These are phyloP conservation scores for Amphipyra berbera DNA, from an alignment of 2,888 invertebrate genomes.

Conservation along the genomic window DNA sequence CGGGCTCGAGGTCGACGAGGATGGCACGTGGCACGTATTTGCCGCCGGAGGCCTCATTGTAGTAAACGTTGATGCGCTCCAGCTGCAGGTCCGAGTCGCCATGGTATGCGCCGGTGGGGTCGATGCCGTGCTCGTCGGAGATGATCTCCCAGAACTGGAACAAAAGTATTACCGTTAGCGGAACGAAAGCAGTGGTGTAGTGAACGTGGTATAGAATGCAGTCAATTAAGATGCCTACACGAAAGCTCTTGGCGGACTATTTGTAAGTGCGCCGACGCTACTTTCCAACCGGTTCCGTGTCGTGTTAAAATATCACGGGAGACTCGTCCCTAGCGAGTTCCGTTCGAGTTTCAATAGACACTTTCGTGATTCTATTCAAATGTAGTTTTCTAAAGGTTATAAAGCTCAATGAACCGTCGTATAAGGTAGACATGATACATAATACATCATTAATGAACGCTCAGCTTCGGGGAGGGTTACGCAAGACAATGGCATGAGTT, in stretches of 20 bases:
- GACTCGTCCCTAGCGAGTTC: slow-evolving; percentile 62
- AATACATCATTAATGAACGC: slow-evolving; percentile 76
- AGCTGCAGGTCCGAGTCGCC: slow-evolving; percentile 97
- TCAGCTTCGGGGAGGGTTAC: slow-evolving; percentile 74
- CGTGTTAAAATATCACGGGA: slow-evolving; percentile 65
- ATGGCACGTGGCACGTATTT: slow-evolving; percentile 98
- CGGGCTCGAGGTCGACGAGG: slow-evolving; percentile 98
- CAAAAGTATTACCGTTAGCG: slow-evolving; percentile 93
- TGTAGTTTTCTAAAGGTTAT: slow-evolving; percentile 62
- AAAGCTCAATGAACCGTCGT: slow-evolving; percentile 81
- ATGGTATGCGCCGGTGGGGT: slow-evolving; percentile 96
- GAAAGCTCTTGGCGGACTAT: slow-evolving; percentile 73
- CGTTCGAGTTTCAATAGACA: slow-evolving; percentile 58
- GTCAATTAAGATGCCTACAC: slow-evolving; percentile 79
- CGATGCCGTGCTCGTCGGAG: slow-evolving; percentile 98
- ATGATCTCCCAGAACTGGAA: slow-evolving; percentile 96
- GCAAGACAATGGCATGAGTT: slow-evolving; percentile 81
- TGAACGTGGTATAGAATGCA: slow-evolving; percentile 64
- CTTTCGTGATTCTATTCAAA: slow-evolving; percentile 58
- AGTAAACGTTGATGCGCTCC: slow-evolving; percentile 98
- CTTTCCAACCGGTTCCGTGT: slow-evolving; percentile 82
- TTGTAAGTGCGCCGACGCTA: slow-evolving; percentile 69
- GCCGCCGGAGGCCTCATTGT: slow-evolving; percentile 97
- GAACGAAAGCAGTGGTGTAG: slow-evolving; percentile 57
- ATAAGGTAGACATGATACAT: slow-evolving; percentile 81